Percentiles rank a stretch among this genome's conserved stretches.
These are phyloP conservation scores for Lasioglossum baleicum DNA, from an alignment of 1,140 invertebrate species.

Conservation along the genomic window DNA sequence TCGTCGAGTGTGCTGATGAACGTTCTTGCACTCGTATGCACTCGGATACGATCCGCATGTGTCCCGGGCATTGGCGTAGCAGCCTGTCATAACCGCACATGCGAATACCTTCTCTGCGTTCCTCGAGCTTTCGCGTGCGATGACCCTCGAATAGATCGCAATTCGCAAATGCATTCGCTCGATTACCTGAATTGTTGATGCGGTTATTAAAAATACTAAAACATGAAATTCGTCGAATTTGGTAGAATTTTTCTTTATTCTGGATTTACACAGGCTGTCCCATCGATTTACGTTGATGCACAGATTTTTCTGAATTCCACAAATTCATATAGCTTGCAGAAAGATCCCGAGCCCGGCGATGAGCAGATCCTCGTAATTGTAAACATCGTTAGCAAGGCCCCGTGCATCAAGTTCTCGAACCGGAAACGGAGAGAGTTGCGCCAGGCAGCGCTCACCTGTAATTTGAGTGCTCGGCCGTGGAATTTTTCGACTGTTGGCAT, in stretches of 20 bases:
- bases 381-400: no score
- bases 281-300: no score
- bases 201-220: no score
- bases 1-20: constrained; percentile 43
- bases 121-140: not conserved
- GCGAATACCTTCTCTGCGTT: not conserved
- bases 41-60: constrained; percentile 39
- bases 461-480: not conserved
- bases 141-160: not conserved
- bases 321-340: no score
- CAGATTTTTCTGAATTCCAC: no score
- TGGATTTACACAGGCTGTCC: no score
- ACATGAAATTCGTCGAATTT: no score
- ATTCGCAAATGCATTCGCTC: no score
- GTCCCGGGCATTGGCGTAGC: constrained; percentile 41
- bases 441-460: not conserved
- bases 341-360: no score
- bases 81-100: not conserved
- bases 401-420: not conserved
- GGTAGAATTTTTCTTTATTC: no score
- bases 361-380: no score
- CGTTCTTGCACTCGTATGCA: constrained; percentile 27
- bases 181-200: no score
- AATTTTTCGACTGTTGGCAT: not conserved
- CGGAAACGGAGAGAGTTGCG: not conserved